phyloP scores from a whole-genome alignment of 1,140 invertebrate species.

The Neodiprion fabricii region DNA sequence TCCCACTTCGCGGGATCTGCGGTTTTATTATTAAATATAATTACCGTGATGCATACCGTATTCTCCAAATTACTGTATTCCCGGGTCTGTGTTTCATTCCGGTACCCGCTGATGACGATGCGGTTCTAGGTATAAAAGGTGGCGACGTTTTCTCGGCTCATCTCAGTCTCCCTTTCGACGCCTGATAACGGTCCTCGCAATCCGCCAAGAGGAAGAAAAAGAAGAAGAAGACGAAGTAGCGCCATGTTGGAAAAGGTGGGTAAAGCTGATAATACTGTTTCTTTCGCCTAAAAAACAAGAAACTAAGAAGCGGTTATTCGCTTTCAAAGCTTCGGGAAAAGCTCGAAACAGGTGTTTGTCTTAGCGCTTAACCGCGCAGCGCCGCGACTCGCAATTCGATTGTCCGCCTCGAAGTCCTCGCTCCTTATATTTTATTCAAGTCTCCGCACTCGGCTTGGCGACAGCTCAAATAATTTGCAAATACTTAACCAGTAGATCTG shows the following conservation, averaged over 20 bases:
- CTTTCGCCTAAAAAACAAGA: not conserved
- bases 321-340: not conserved
- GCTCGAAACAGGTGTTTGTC: too few relatives aligned
- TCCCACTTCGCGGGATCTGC: constrained; percentile 48
- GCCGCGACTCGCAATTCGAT: too few relatives aligned
- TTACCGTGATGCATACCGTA: constrained; percentile 52
- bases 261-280: not conserved
- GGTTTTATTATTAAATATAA: constrained; percentile 60
- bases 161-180: constrained; percentile 39
- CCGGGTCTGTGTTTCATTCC: constrained; percentile 46
- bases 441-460: constrained; percentile 10
- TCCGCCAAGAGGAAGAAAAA: not conserved
- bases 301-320: not conserved
- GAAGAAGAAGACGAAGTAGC: not conserved
- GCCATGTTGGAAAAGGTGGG: not conserved
- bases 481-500: constrained; percentile 22
- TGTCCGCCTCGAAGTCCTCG: not conserved
- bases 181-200: not conserved
- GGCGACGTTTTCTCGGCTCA: constrained; percentile 34
- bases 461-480: constrained; percentile 29
- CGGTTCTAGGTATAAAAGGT: constrained; percentile 49
- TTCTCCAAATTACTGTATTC: constrained; percentile 51
- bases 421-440: not conserved
- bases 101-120: constrained; percentile 25
- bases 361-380: too few relatives aligned